These are phyloP conservation scores for Istiophorus platypterus DNA, from an alignment of 2,113 vertebrate species.

Conservation along the genomic window DNA sequence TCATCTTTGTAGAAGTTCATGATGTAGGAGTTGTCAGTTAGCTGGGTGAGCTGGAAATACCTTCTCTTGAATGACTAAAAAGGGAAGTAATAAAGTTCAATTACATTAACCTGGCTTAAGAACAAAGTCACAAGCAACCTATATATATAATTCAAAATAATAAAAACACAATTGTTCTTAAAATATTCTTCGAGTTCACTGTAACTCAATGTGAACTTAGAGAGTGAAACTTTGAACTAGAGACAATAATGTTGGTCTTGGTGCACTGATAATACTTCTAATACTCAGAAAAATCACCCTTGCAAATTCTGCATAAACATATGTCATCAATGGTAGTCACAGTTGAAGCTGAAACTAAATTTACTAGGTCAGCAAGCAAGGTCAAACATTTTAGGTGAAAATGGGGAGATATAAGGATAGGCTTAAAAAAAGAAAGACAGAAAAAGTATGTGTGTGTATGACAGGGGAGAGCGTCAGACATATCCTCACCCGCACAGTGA, in stretches of 20 bases:
- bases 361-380: background rate
- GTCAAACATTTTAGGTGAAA: background rate
- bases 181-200: background rate
- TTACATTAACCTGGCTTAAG: background rate
- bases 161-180: background rate
- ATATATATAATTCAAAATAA: background rate
- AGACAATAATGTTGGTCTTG: background rate
- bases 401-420: background rate
- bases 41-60: constrained; percentile 96
- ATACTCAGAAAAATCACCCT: too few relatives aligned
- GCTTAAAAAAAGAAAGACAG: background rate
- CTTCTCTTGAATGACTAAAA: constrained; percentile 97
- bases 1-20: constrained; percentile 99
- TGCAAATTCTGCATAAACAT: background rate
- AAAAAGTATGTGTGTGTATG: background rate
- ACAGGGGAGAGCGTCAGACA: constrained; percentile 3
- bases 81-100: constrained; percentile 1
- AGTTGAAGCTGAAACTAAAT: background rate
- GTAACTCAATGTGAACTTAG: background rate
- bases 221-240: background rate
- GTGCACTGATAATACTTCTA: background rate
- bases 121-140: background rate
- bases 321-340: background rate
- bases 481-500: constrained; percentile 95
- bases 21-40: constrained; percentile 98